These are phyloP conservation scores for Meloidogyne exigua DNA, from an alignment of 1,140 invertebrate species.

Conservation along the genomic window DNA sequence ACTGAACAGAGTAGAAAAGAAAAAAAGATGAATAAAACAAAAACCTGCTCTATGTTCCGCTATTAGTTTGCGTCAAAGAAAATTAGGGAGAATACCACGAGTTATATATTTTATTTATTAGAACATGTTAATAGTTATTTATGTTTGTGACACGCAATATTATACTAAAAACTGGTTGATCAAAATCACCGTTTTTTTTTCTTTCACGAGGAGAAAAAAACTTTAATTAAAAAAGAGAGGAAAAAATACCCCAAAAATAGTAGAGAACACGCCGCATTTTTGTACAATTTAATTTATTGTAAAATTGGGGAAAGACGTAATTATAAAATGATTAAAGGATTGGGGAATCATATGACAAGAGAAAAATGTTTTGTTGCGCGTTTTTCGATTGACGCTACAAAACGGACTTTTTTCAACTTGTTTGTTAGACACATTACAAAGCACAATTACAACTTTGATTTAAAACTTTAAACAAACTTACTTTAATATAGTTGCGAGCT, in stretches of 20 bases:
- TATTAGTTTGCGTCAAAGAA: neutral
- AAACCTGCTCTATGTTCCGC: neutral
- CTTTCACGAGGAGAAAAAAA: neutral
- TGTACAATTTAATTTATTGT: neutral
- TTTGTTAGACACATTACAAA: too few species aligned
- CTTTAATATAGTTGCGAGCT: slow-evolving; percentile 58
- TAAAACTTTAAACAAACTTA: slow-evolving; percentile 37
- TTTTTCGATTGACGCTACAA: too few species aligned
- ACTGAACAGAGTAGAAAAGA: neutral
- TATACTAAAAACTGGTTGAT: neutral
- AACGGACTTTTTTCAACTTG: too few species aligned
- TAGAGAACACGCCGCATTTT: neutral
- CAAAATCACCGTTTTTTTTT: neutral
- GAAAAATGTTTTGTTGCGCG: too few species aligned
- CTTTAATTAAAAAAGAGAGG: neutral
- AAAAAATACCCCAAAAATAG: neutral
- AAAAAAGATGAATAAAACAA: neutral
- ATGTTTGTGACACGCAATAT: neutral
- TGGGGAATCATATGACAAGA: too few species aligned
- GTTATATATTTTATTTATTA: neutral
- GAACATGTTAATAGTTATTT: neutral
- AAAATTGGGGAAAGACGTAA: slow-evolving; percentile 1
- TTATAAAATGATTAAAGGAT: too few species aligned
- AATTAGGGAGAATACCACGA: neutral
- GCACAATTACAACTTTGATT: neutral